These are phyloP conservation scores for Gymnopithys bicolor DNA, from an alignment of 2,797 vertebrate genomes.

Conservation along the genomic window DNA sequence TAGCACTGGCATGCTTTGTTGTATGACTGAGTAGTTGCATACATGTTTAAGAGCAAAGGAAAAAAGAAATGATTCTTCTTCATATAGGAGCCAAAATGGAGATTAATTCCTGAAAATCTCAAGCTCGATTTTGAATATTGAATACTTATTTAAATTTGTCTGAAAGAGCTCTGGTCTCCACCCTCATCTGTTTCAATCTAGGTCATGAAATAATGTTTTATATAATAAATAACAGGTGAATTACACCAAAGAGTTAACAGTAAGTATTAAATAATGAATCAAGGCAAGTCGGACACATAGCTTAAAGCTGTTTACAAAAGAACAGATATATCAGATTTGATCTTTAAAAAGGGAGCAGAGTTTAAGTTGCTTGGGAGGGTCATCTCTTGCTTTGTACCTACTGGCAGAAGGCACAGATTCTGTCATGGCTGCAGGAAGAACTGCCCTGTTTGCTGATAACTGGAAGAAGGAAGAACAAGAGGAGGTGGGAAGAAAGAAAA, in stretches of 20 bases:
- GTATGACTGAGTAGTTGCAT: neutral
- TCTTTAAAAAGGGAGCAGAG: neutral
- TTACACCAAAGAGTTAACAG: conserved; percentile 10
- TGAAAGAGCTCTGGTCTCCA: neutral
- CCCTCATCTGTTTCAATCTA: conserved; percentile 28
- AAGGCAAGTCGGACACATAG: neutral
- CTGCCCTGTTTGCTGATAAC: neutral
- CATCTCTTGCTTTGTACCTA: neutral
- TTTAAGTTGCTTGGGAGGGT: neutral
- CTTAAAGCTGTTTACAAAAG: neutral
- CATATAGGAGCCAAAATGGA: neutral
- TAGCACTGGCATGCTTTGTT: neutral
- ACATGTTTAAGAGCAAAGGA: neutral
- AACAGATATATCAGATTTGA: neutral
- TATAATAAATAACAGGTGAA: conserved; percentile 31
- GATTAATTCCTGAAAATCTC: conserved; percentile 11
- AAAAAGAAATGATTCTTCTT: neutral
- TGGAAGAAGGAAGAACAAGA: neutral
- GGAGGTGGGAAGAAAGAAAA: neutral
- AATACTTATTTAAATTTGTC: neutral
- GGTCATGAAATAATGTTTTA: conserved; percentile 27
- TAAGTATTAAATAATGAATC: conserved; percentile 27
- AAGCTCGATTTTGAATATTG: neutral
- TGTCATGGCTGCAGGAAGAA: neutral
- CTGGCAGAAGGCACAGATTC: neutral